Percentiles rank a stretch among this genome's conserved stretches.
phyloP scores from a whole-genome alignment of 2,113 vertebrate species.

The Perca flavescens region DNA sequence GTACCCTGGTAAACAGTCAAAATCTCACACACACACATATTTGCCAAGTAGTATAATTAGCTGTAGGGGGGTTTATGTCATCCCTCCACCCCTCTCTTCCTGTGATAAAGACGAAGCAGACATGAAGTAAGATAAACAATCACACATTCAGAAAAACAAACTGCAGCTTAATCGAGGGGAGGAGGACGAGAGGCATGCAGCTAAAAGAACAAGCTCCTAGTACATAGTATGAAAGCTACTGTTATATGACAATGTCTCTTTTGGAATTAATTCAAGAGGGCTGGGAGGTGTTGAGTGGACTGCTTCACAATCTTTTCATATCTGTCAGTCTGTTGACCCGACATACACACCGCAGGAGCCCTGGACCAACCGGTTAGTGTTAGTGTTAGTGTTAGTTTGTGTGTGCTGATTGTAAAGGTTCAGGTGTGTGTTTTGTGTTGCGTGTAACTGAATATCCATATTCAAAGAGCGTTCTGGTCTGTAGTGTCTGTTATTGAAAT shows the following conservation, averaged over 20 bases:
- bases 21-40: not conserved
- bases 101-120: constrained; percentile 66
- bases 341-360: constrained; percentile 28
- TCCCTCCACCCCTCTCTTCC: constrained; percentile 70
- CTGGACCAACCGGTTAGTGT: constrained; percentile 48
- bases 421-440: not conserved
- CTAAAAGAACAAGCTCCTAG: not conserved
- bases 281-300: constrained; percentile 22
- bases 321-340: constrained; percentile 51
- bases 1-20: not conserved
- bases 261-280: constrained; percentile 54
- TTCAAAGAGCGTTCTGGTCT: not conserved
- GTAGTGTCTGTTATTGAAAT: constrained; percentile 36
- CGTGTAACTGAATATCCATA: not conserved
- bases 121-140: constrained; percentile 64
- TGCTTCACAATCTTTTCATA: constrained; percentile 34
- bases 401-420: not conserved
- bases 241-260: constrained; percentile 41
- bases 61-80: constrained; percentile 42
- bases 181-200: not conserved
- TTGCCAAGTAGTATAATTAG: constrained; percentile 36
- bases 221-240: not conserved
- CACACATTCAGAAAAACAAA: constrained; percentile 29
- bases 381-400: constrained; percentile 26
- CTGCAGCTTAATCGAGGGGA: not conserved